Evolutionary conservation across 2,113 vertebrate genomes (phyloP), one percentile per base, ranked within the genome.

Genomic region (Cryptoleucopteryx plumbea): DNA sequence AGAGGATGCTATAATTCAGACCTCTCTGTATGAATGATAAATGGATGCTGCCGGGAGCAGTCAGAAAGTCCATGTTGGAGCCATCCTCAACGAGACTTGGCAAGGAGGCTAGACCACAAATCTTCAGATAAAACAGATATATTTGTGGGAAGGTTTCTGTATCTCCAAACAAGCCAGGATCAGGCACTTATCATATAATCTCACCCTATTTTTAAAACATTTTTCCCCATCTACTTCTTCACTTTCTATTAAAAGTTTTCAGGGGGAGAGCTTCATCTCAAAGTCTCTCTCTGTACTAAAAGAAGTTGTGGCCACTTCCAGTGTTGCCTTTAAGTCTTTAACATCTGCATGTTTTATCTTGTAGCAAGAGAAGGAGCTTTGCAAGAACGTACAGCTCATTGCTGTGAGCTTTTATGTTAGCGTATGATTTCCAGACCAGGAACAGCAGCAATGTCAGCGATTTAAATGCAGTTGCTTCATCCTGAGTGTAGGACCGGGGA

Each of bases 31-130:
- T 6, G n/a, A 66, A 26, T 32, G 77, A 56, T 43, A 52, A 83
- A 50, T 2, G 40, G 43, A 36, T 17, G n/a, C 55, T 32, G 55
- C 56, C 0, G 0, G 2, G 2, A 43, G 65, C 45, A 13, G 52
- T 22, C 1, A 4, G 21, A 48, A 78, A 78, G 17, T 22, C 20
- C 20, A 3, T 0, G 31, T 15, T 21, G 66, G 61, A 52, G 32
- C 48, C 43, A 4, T 45, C 48, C 32, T 21, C 22, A 26, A 4
- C 0, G 22, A 67, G n/a, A 38, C 31, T 42, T 25, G 82, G 40
- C 65, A n/a, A 38, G 58, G 66, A 38, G 40, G 16, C 19, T 25
- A 16, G 59, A 21, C 26, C 42, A n/a, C 53, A 45, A 4, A 72
- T 27, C 59, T 79, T 48, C 38, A 52, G 55, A 18, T 21, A 43